phyloP scores from a whole-genome alignment of 1,140 invertebrate genomes.

The Zophobas morio region DNA sequence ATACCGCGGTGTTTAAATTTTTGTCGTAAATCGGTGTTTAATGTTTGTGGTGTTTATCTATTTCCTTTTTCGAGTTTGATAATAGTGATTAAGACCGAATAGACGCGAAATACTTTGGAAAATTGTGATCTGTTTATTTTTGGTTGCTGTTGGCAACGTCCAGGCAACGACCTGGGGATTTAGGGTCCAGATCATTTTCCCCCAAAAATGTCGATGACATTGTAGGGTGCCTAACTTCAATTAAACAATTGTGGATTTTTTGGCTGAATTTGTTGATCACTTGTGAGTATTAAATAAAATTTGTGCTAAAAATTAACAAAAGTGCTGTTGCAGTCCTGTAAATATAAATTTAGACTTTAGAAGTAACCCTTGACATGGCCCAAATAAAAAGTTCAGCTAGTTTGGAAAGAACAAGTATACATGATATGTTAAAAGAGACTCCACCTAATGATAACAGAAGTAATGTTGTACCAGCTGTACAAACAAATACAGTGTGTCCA shows the following conservation, averaged over 20 bases:
- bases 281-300: conserved; percentile 18
- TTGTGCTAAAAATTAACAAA: not conserved
- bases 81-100: no score
- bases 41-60: no score
- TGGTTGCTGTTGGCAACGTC: no score
- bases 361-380: conserved; percentile 57
- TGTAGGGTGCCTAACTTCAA: conserved; percentile 30
- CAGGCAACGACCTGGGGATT: no score
- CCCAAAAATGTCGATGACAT: conserved; percentile 34
- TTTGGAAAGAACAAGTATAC: conserved; percentile 76
- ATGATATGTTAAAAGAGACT: conserved; percentile 90
- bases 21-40: no score
- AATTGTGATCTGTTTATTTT: no score
- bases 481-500: conserved; percentile 57
- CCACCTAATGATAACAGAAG: conserved; percentile 84
- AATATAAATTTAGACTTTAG: conserved; percentile 10
- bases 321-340: not conserved
- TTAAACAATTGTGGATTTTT: conserved; percentile 3
- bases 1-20: no score
- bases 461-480: conserved; percentile 78
- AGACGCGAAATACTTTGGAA: no score
- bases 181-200: not conserved
- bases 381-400: conserved; percentile 62
- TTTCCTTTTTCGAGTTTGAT: no score
- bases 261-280: conserved; percentile 3